A percentile compares a stretch with the other conserved stretches of the same genome.
These are phyloP conservation scores for Loripinus fragilis DNA, from an alignment of 2,888 invertebrate genomes.

Conservation along the genomic window DNA sequence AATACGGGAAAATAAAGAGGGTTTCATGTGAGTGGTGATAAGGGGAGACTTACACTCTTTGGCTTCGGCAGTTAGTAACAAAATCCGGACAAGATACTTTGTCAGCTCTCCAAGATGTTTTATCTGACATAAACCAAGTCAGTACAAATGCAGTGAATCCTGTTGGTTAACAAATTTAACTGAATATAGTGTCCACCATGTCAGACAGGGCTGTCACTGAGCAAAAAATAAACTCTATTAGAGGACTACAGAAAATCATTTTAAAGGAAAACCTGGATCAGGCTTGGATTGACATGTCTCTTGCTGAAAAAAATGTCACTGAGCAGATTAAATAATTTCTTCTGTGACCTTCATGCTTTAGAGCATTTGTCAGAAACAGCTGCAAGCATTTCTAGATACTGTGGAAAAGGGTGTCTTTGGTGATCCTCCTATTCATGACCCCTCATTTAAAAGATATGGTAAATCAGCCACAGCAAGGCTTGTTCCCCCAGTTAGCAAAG, in stretches of 20 bases:
- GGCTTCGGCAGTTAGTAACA: conserved; percentile 45
- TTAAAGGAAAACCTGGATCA: conserved; percentile 37
- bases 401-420: conserved; percentile 44
- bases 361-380: conserved; percentile 57
- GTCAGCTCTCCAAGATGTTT: conserved; percentile 34
- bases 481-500: conserved; percentile 31
- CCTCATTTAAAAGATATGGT: conserved; percentile 27
- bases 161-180: conserved; percentile 12
- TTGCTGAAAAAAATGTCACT: conserved; percentile 36
- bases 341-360: conserved; percentile 61
- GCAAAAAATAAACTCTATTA: conserved; percentile 21
- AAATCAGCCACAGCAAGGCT: conserved; percentile 31
- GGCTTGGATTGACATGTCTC: conserved; percentile 46
- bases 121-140: conserved; percentile 30
- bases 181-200: conserved; percentile 37
- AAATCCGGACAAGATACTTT: conserved; percentile 45
- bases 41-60: conserved; percentile 42
- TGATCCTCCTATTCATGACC: conserved; percentile 35
- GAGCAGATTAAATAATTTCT: conserved; percentile 56
- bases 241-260: conserved; percentile 30
- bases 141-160: conserved; percentile 11
- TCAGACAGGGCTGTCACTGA: conserved; percentile 36
- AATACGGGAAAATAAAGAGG: conserved; percentile 51
- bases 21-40: conserved; percentile 51
- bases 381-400: conserved; percentile 10